Conservation (phyloP, 2,113 vertebrate species). For the Ploceus nigricollis region DNA sequence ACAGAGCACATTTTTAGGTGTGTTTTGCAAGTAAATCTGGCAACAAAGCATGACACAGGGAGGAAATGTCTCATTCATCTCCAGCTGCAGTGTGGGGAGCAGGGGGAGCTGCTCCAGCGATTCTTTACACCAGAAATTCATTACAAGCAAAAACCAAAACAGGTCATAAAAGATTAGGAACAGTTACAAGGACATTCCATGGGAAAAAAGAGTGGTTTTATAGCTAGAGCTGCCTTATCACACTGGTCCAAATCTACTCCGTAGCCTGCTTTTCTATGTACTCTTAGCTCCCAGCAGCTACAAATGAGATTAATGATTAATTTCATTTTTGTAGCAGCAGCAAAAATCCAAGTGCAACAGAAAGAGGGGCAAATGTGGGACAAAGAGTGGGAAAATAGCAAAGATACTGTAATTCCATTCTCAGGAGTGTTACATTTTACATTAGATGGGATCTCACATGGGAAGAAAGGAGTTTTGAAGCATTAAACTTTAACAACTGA, state of each 20-base stretch:
- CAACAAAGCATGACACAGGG: background rate
- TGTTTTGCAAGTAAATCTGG: background rate
- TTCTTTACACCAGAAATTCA: background rate
- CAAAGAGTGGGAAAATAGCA: background rate
- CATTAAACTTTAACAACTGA: slow-evolving; percentile 44
- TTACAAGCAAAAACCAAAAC: background rate
- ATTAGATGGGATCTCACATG: background rate
- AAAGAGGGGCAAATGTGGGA: background rate
- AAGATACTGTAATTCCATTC: background rate
- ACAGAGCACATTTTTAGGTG: background rate
- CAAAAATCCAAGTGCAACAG: background rate
- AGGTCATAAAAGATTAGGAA: background rate
- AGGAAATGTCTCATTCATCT: background rate
- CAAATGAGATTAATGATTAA: slow-evolving; percentile 32
- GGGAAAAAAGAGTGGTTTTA: background rate
- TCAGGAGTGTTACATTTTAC: background rate
- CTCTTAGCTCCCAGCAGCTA: background rate
- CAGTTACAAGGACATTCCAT: background rate
- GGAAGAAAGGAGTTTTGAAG: slow-evolving; percentile 31
- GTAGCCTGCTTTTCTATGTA: background rate
- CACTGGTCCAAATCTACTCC: background rate
- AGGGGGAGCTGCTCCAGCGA: background rate
- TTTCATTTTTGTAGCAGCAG: background rate
- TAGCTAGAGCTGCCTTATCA: background rate
- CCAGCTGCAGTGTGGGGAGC: background rate